A percentile compares a stretch with the other conserved stretches of the same genome.
Conservation (phyloP, 2,113 vertebrate genomes). For the Poeciliopsis retropinna region DNA sequence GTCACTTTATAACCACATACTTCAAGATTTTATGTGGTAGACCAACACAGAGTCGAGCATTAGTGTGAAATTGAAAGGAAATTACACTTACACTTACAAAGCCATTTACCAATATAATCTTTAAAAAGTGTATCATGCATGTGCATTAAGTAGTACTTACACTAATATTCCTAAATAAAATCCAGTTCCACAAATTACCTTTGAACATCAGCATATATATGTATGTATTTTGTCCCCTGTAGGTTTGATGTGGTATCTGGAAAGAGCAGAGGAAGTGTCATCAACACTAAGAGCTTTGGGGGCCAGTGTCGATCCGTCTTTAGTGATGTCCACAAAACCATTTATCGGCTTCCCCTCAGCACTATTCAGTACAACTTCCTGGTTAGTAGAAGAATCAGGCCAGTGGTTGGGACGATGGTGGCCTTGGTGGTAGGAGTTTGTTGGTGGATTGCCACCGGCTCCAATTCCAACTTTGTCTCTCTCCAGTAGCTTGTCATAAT, state of each 20-base stretch:
- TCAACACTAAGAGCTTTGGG: slow-evolving; percentile 89
- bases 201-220: neutral
- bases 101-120: neutral
- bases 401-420: neutral
- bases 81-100: neutral
- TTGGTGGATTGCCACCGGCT: too few relatives aligned
- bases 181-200: neutral
- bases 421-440: too few relatives aligned
- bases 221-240: neutral
- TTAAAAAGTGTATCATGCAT: neutral
- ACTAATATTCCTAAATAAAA: neutral
- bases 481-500: too few relatives aligned
- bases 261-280: slow-evolving; percentile 74
- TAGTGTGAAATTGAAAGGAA: neutral
- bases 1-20: neutral
- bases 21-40: too few relatives aligned
- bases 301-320: slow-evolving; percentile 85
- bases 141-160: neutral
- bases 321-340: slow-evolving; percentile 65
- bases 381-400: slow-evolving; percentile 70
- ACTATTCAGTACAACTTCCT: slow-evolving; percentile 82
- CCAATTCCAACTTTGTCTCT: too few relatives aligned
- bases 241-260: slow-evolving; percentile 82
- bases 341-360: slow-evolving; percentile 85
- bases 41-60: neutral